phyloP scores from a whole-genome alignment of 2,888 invertebrate species.

The Meloe dianella region DNA sequence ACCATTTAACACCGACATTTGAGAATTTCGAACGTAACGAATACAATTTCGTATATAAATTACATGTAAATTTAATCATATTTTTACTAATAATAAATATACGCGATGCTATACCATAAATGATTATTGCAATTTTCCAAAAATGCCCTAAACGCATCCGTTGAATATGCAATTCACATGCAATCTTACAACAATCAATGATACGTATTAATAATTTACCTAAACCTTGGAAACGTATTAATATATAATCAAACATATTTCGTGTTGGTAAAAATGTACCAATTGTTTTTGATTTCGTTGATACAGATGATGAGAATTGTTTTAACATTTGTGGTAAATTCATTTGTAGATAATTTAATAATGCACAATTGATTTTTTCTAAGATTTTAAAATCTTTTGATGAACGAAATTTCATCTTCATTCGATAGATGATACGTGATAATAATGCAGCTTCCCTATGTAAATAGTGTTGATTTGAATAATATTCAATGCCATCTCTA shows the following conservation, averaged over 20 bases:
- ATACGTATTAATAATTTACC: slow-evolving; percentile 58
- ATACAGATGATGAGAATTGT: background rate
- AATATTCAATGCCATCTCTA: slow-evolving; percentile 41
- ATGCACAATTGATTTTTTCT: slow-evolving; percentile 58
- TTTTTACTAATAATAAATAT: slow-evolving; percentile 57
- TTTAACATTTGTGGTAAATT: slow-evolving; percentile 49
- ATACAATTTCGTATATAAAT: slow-evolving; percentile 57
- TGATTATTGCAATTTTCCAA: slow-evolving; percentile 57
- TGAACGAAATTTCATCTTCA: slow-evolving; percentile 61
- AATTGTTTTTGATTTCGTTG: slow-evolving; percentile 18
- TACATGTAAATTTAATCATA: slow-evolving; percentile 54
- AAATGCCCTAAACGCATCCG: slow-evolving; percentile 59
- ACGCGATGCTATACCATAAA: slow-evolving; percentile 58
- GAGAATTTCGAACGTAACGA: slow-evolving; percentile 51
- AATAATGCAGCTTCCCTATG: slow-evolving; percentile 58
- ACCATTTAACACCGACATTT: slow-evolving; percentile 53
- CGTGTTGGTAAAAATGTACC: slow-evolving; percentile 56
- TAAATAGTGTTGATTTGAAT: slow-evolving; percentile 49
- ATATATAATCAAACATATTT: slow-evolving; percentile 60
- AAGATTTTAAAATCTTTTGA: slow-evolving; percentile 62
- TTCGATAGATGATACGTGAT: slow-evolving; percentile 58
- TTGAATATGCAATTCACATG: slow-evolving; percentile 53
- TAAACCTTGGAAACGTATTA: slow-evolving; percentile 60
- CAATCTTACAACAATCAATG: slow-evolving; percentile 52
- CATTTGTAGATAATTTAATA: slow-evolving; percentile 57